A percentile compares a stretch with the other conserved stretches of the same genome.
phyloP scores from a whole-genome alignment of 37 sponge, comb jelly and placozoan species.

The Ianthella basta region DNA sequence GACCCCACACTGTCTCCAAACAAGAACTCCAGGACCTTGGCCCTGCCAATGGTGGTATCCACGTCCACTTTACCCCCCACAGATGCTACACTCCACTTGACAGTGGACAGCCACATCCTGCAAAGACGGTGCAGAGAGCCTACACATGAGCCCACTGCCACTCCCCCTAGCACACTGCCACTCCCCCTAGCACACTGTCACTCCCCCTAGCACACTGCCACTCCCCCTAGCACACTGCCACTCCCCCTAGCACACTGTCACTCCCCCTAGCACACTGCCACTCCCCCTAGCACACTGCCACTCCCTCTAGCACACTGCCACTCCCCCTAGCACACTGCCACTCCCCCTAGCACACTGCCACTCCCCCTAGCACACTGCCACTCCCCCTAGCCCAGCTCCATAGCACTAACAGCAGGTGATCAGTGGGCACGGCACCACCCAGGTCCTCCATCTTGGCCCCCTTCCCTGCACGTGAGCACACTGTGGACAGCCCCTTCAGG shows the following conservation, averaged over 20 bases:
- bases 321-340: too few species aligned
- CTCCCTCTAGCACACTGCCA: too few species aligned
- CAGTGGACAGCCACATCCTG: constrained; percentile 19
- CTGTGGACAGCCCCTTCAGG: background rate
- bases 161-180: too few species aligned
- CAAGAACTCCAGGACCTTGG: constrained; percentile 17
- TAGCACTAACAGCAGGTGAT: constrained; percentile 21
- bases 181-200: too few species aligned
- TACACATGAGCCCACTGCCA: background rate
- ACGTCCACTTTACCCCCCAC: background rate
- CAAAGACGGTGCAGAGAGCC: background rate
- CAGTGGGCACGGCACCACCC: background rate
- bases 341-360: too few species aligned
- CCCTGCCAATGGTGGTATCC: constrained; percentile 6
- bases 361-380: too few species aligned
- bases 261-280: too few species aligned
- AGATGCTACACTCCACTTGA: background rate
- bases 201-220: too few species aligned
- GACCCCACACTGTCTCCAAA: constrained; percentile 4
- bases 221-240: too few species aligned
- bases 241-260: too few species aligned
- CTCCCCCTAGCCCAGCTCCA: too few species aligned
- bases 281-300: too few species aligned
- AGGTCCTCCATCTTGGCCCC: constrained; percentile 4
- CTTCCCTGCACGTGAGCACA: background rate